phyloP scores from a whole-genome alignment of 2,888 invertebrate species.

The Meliscaeva auricollis region DNA sequence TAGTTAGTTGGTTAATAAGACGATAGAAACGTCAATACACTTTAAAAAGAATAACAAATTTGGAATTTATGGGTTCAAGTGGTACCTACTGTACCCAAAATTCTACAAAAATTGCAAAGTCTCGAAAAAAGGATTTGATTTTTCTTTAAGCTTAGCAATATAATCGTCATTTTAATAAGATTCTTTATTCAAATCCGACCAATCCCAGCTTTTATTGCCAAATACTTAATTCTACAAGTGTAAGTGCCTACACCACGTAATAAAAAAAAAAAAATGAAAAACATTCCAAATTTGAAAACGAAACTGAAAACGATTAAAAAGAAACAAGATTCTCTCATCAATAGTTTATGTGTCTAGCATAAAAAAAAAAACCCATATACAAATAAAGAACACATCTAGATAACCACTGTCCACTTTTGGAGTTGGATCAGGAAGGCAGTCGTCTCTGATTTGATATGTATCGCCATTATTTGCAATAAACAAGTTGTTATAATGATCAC shows the following conservation, averaged over 20 bases:
- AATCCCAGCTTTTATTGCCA: background rate
- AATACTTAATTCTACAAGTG: too few relatives aligned
- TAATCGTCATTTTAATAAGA: too few relatives aligned
- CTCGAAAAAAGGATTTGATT: too few relatives aligned
- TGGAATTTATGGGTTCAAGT: too few relatives aligned
- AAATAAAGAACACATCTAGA: background rate
- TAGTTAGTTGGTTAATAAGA: too few relatives aligned
- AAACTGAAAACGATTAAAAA: background rate
- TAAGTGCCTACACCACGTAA: background rate
- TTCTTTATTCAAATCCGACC: background rate
- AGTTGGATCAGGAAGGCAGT: background rate
- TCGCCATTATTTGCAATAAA: constrained; percentile 23
- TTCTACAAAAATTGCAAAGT: too few relatives aligned
- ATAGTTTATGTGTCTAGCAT: background rate
- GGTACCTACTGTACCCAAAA: too few relatives aligned
- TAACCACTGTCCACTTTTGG: background rate
- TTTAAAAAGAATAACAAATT: too few relatives aligned
- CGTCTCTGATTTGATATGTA: constrained; percentile 3
- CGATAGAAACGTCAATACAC: too few relatives aligned
- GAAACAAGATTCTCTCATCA: background rate
- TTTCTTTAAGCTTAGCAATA: too few relatives aligned
- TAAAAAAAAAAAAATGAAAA: background rate
- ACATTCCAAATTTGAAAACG: background rate
- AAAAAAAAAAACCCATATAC: background rate
- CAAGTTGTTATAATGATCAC: constrained; percentile 30